These are phyloP conservation scores for Nemopilema nomurai DNA, from an alignment of 30 jellyfish, hydroid and myxozoan genomes.

Conservation along the genomic window DNA sequence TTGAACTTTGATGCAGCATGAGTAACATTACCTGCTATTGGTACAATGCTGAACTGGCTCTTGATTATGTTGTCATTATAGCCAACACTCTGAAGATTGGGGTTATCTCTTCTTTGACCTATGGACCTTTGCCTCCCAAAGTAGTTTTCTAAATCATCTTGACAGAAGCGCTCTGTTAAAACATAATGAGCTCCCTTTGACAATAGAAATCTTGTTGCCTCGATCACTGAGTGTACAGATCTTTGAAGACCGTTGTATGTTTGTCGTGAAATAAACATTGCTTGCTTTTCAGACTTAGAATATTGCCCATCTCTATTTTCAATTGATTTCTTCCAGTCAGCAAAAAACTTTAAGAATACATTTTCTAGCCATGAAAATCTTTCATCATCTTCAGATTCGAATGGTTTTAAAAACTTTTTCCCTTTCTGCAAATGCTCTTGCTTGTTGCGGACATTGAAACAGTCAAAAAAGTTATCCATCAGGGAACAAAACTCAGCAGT, in stretches of 20 bases:
- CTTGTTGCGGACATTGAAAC: slow-evolving; percentile 45
- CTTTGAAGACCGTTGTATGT: slow-evolving; percentile 28
- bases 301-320: slow-evolving; percentile 28
- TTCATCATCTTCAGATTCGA: slow-evolving; percentile 21
- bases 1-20: neutral
- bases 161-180: slow-evolving; percentile 43
- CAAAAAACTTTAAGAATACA: slow-evolving; percentile 32
- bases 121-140: slow-evolving; percentile 54
- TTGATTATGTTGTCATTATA: slow-evolving; percentile 36
- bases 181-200: slow-evolving; percentile 25
- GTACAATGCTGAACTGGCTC: slow-evolving; percentile 13
- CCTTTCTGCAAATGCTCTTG: neutral
- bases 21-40: slow-evolving; percentile 23
- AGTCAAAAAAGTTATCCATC: slow-evolving; percentile 65
- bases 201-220: slow-evolving; percentile 11
- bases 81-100: slow-evolving; percentile 19
- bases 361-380: slow-evolving; percentile 51
- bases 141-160: slow-evolving; percentile 41
- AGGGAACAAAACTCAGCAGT: slow-evolving; percentile 51
- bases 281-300: slow-evolving; percentile 8
- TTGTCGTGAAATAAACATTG: slow-evolving; percentile 37
- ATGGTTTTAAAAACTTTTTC: slow-evolving; percentile 36
- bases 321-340: slow-evolving; percentile 52
- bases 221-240: slow-evolving; percentile 30
- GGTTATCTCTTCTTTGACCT: slow-evolving; percentile 43